These are phyloP conservation scores for Columba janthina DNA, from an alignment of 2,113 vertebrate genomes.

Conservation along the genomic window DNA sequence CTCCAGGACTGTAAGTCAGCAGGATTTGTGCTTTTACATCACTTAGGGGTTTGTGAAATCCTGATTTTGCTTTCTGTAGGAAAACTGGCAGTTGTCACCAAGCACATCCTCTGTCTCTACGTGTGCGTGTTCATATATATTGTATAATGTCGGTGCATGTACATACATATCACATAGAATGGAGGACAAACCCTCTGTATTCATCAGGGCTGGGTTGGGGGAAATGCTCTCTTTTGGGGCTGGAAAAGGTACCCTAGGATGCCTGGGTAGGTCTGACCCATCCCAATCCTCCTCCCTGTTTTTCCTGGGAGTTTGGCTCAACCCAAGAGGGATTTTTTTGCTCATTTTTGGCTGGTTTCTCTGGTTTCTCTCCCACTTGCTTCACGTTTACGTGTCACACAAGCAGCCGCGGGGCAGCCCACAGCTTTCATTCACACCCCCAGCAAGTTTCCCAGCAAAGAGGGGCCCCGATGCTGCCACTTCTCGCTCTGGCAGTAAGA, in stretches of 20 bases:
- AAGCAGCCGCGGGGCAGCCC: rapidly evolving
- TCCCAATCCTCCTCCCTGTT: neutral
- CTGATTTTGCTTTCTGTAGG: neutral
- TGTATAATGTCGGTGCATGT: rapidly evolving
- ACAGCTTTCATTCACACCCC: neutral
- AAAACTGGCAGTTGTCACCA: neutral
- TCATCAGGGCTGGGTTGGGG: neutral
- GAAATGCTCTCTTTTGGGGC: neutral
- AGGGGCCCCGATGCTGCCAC: neutral
- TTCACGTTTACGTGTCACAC: neutral
- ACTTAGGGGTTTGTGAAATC: neutral
- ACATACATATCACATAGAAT: rapidly evolving
- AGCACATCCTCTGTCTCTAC: neutral
- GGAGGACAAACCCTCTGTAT: neutral
- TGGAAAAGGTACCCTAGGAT: neutral
- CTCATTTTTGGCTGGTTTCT: neutral
- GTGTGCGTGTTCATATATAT: rapidly evolving
- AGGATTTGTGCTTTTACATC: neutral
- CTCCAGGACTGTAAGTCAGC: neutral
- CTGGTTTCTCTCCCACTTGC: neutral
- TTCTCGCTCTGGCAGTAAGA: neutral
- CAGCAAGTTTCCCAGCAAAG: neutral
- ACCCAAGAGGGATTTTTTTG: neutral
- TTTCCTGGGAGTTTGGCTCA: neutral
- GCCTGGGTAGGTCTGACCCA: neutral